These are phyloP conservation scores for Tachysurus vachellii DNA, from an alignment of 2,113 vertebrate species.

Conservation along the genomic window DNA sequence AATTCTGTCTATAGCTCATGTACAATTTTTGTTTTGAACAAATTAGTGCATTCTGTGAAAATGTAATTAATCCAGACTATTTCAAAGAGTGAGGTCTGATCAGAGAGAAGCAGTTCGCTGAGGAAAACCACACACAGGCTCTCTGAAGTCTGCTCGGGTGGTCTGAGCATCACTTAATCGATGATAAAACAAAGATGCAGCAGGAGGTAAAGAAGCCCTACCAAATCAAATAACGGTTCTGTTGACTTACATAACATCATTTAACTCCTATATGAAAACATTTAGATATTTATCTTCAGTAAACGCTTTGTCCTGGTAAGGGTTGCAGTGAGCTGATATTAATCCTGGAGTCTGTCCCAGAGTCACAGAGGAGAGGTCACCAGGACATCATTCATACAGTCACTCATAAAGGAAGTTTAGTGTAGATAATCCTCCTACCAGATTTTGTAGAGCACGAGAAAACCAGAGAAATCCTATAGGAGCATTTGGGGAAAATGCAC, in stretches of 20 bases:
- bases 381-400: not conserved
- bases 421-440: not conserved
- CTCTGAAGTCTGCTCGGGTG: constrained; percentile 15
- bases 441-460: not conserved
- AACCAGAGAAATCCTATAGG: not conserved
- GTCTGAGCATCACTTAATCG: constrained; percentile 15
- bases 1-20: not conserved
- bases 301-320: not conserved
- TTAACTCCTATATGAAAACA: not conserved
- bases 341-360: not conserved
- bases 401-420: not conserved
- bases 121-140: constrained; percentile 22
- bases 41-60: not conserved
- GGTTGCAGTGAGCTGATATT: not conserved
- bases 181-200: constrained; percentile 3
- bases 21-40: not conserved
- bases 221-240: constrained; percentile 14
- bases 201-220: not conserved
- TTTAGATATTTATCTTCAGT: not conserved
- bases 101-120: not conserved
- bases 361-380: not conserved
- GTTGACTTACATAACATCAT: constrained; percentile 16
- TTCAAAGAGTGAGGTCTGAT: constrained; percentile 3
- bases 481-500: not conserved
- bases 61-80: not conserved